Base-by-base conservation (phyloP, 2,113 vertebrate species). In the Poeciliopsis turrubarensis region DNA sequence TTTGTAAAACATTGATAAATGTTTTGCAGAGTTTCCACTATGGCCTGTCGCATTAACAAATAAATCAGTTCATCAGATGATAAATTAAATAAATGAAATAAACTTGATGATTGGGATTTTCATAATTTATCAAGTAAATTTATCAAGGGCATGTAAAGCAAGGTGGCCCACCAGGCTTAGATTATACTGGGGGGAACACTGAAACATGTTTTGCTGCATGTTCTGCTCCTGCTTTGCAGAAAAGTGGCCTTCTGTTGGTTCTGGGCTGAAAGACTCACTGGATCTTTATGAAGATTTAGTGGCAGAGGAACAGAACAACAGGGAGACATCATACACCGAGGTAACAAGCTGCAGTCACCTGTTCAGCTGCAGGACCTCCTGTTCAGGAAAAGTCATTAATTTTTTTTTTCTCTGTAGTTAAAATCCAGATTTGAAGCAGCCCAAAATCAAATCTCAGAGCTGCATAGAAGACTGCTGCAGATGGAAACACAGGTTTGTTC, bases 221-320 rank as follows among this genome's bases (percentile, higher is more conserved):
- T 29, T 34, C 17, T 32, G 63, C 5, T 61, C 1, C 25, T 41
- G 9, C 64, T 71, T 29, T 66, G 31, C 83, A 87, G 91, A 95
- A 91, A 91, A 17, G 87, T 65, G 85, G 15, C 80, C 81, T 60
- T 73, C 81, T 67, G 81, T 74, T 57, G 70, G 82, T 70, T 91
- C 89, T 44, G 91, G 86, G 51, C 68, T 92, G 31, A 93, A 83
- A 85, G 96, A 94, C 70, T 94, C 95, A 15, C 94, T 99, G 89
- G 97, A 99, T 89, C 94, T 99, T 60, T 99, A 97, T 89, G 97
- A 99, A 91, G 96, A 98, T 82, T 87, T 99, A 37, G 70, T 99
- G 68, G 96, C 96, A 77, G 96, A 98, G 91, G 97, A 99, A 92
- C 95, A 95, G 82, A 95, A 94, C 82, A 95, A 93, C 84, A 97